phyloP scores from a whole-genome alignment of 1,140 invertebrate species.

The Coenobita brevimanus region DNA sequence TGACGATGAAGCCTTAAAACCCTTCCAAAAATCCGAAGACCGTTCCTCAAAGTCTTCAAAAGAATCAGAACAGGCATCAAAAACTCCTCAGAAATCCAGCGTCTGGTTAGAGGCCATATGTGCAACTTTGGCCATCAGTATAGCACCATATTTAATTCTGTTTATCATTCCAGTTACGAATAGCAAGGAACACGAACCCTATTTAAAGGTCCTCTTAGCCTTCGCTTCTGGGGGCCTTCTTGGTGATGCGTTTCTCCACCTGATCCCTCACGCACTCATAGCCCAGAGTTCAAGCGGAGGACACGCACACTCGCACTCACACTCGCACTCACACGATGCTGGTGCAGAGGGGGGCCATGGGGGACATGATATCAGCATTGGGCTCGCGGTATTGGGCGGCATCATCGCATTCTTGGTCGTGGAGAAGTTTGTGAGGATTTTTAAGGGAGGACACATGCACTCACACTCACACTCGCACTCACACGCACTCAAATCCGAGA shows the following conservation, averaged over 20 bases:
- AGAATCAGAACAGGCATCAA: not conserved
- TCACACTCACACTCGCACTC: constrained; percentile 75
- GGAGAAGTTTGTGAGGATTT: constrained; percentile 92
- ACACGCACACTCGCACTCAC: constrained; percentile 77
- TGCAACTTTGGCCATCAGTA: constrained; percentile 93
- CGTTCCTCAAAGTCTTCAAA: not conserved
- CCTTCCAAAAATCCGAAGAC: too few species aligned
- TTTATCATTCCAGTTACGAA: constrained; percentile 95
- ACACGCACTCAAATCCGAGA: constrained; percentile 73
- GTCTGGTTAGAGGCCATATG: constrained; percentile 88
- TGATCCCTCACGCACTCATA: constrained; percentile 94
- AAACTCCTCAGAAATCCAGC: constrained; percentile 57
- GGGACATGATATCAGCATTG: constrained; percentile 86
- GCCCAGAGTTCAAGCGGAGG: constrained; percentile 75
- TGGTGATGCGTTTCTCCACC: constrained; percentile 96
- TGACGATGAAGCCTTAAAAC: not conserved
- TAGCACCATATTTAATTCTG: constrained; percentile 94
- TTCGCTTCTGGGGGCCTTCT: constrained; percentile 96
- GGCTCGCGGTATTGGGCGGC: constrained; percentile 92
- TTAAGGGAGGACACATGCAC: constrained; percentile 87
- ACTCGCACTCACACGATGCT: constrained; percentile 78
- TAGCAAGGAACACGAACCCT: constrained; percentile 84
- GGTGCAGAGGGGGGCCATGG: constrained; percentile 75
- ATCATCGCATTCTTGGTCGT: constrained; percentile 93
- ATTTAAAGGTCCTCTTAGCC: constrained; percentile 91